Evolutionary conservation across 2,888 invertebrate genomes (phyloP).

Genomic region (Lasius fuliginosus): DNA sequence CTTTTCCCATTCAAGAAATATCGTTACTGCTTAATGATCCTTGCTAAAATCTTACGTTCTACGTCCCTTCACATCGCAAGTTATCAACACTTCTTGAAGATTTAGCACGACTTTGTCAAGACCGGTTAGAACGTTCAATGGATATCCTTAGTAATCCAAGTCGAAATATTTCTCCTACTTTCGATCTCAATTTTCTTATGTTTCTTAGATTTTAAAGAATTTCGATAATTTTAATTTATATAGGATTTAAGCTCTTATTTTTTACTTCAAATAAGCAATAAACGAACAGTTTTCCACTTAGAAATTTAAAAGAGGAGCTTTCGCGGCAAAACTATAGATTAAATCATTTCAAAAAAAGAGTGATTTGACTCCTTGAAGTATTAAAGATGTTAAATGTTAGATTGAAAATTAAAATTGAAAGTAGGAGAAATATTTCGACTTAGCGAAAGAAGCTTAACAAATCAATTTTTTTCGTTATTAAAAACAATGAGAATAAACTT

Average conservation of each 20-base stretch:
- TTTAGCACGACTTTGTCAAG: background rate
- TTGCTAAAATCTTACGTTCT: slow-evolving; percentile 33
- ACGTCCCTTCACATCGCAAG: slow-evolving; percentile 5
- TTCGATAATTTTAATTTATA: background rate
- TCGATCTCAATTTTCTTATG: background rate
- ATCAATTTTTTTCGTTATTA: background rate
- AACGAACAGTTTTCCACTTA: background rate
- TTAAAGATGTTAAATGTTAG: background rate
- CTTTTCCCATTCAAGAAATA: slow-evolving; percentile 52
- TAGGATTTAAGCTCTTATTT: background rate
- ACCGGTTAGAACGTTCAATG: background rate
- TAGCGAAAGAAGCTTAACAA: background rate
- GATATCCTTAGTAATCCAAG: background rate
- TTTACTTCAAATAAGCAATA: background rate
- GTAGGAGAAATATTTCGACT: background rate
- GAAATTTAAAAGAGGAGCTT: background rate
- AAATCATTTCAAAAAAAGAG: background rate
- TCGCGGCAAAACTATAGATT: background rate
- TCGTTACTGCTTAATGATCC: slow-evolving; percentile 32
- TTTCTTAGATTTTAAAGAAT: background rate
- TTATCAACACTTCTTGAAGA: slow-evolving; percentile 37
- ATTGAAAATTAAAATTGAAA: background rate
- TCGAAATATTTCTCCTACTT: background rate
- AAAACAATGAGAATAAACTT: background rate
- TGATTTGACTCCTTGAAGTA: background rate